Percentiles rank a stretch among this genome's conserved stretches.
Conservation (phyloP, 2,888 invertebrate genomes). For the Pyrrhosoma nymphula region DNA sequence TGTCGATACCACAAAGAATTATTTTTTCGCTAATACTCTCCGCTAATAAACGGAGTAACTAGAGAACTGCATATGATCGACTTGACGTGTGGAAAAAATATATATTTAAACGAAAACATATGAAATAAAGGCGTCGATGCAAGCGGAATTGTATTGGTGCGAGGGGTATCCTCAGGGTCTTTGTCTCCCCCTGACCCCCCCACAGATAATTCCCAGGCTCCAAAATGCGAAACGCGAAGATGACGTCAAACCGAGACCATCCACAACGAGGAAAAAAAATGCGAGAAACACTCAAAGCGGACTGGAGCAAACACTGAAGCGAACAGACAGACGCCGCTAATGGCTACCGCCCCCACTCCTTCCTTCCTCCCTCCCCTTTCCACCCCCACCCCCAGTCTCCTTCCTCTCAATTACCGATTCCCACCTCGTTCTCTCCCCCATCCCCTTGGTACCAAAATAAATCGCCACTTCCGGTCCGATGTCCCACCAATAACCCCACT, state of each 20-base stretch:
- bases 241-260: background rate
- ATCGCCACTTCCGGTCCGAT: conserved; percentile 60
- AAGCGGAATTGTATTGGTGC: too few relatives aligned
- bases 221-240: background rate
- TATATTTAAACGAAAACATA: too few relatives aligned
- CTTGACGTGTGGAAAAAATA: too few relatives aligned
- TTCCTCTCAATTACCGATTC: background rate
- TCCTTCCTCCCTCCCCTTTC: background rate
- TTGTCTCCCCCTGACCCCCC: too few relatives aligned
- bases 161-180: too few relatives aligned
- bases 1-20: too few relatives aligned
- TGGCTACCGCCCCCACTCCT: background rate
- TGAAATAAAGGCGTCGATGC: too few relatives aligned
- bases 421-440: background rate
- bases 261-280: background rate
- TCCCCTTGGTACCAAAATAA: conserved; percentile 41
- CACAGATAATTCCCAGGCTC: background rate
- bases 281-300: background rate
- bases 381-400: background rate
- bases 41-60: too few relatives aligned
- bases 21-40: too few relatives aligned
- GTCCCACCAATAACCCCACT: background rate
- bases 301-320: background rate
- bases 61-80: too few relatives aligned
- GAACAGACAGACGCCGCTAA: background rate